Evolutionary conservation across 2,888 invertebrate genomes (phyloP), one percentile per base, ranked within the genome.

Genomic region (Agonopterix arenella): DNA sequence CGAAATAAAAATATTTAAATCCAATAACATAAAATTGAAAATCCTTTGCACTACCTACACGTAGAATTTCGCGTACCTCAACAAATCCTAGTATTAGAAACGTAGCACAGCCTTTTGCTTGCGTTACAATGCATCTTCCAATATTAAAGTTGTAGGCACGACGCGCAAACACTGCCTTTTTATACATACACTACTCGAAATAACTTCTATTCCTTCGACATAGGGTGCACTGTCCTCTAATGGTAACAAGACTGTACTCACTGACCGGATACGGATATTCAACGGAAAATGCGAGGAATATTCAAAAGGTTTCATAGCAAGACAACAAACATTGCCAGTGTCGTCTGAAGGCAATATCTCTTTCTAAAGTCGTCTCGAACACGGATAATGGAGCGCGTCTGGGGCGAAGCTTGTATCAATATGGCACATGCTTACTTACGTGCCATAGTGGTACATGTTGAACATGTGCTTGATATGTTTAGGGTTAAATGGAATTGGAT

Each of bases 101-200:
- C 44, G 11, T 11, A 11, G 28, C 36, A 8, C 8, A 44, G 36
- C 11, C 45, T 36, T 45, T 36, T 45, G 36, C 11, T 13, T 37
- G 36, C 36, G n/a, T 45, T 45, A 45, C 45, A 45, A 36, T 36
- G 45, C 45, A 45, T 45, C 36, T 45, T 45, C 45, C 45, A 9
- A 45, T 45, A 45, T 45, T 45, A 45, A 36, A 45, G 18, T 45
- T 10, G 36, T 9, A 11, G 11, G 8, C 36, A 11, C 37, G 11
- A 36, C 8, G 10, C n/a, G 45, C 45, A 45, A 45, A 45, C 45
- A 45, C 9, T 13, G 36, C 36, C 36, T 45, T 36, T 45, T n/a
- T 28, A 28, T 28, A 28, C 28, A 28, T 7, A 28, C 28, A 28
- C 28, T 28, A 28, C 28, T 28, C 28, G 28, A 28, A 28, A 28